These are phyloP conservation scores for Heteromurus nitidus DNA, from an alignment of 2,888 invertebrate genomes.

Conservation along the genomic window DNA sequence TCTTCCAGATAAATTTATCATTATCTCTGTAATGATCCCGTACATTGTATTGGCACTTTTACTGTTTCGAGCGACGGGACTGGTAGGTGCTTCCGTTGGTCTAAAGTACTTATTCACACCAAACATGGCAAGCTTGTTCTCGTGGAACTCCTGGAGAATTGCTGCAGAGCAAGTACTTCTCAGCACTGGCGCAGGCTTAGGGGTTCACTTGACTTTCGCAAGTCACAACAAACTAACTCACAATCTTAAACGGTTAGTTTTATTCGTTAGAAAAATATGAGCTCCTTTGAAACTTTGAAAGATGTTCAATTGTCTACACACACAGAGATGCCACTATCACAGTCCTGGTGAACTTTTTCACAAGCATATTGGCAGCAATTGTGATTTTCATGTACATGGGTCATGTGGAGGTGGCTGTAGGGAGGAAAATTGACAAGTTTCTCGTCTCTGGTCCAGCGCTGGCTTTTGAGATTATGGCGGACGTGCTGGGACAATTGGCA, in stretches of 20 bases:
- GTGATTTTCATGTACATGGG: slow-evolving; percentile 48
- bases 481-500: slow-evolving; percentile 37
- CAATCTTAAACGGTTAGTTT: slow-evolving; percentile 13
- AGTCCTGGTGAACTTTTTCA: background rate
- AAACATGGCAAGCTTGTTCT: slow-evolving; percentile 13
- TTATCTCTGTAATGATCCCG: background rate
- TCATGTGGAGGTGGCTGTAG: slow-evolving; percentile 15
- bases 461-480: slow-evolving; percentile 42
- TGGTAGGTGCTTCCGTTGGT: slow-evolving; percentile 25
- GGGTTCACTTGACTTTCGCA: slow-evolving; percentile 28
- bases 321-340: slow-evolving; percentile 17
- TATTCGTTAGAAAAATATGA: no score
- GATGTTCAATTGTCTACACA: no score
- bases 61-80: slow-evolving; percentile 31
- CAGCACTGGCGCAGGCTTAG: slow-evolving; percentile 36
- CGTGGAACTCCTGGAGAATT: slow-evolving; percentile 32
- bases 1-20: slow-evolving; percentile 20
- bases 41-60: slow-evolving; percentile 24
- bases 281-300: no score
- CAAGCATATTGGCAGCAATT: slow-evolving; percentile 9
- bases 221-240: slow-evolving; percentile 21
- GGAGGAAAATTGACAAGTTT: background rate
- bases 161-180: slow-evolving; percentile 39
- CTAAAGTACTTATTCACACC: slow-evolving; percentile 12
- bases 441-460: slow-evolving; percentile 23